A percentile compares a stretch with the other conserved stretches of the same genome.
These are phyloP conservation scores for Epizoanthus scotinus DNA, from an alignment of 92 coral and sea anemone species.

Conservation along the genomic window DNA sequence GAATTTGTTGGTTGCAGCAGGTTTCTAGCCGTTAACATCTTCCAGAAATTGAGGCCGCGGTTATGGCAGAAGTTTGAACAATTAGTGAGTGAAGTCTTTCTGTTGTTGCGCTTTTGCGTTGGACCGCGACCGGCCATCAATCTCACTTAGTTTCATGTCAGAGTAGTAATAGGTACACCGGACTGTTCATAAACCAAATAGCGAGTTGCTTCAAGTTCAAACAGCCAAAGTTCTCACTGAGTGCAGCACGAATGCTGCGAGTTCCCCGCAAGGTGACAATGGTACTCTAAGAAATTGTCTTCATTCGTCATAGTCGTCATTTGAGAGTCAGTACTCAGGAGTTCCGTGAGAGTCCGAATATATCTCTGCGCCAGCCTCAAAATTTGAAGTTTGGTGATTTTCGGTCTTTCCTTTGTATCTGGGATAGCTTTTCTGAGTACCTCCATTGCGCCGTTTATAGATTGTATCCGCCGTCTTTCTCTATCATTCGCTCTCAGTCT, in stretches of 20 bases:
- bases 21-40: background rate
- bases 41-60: background rate
- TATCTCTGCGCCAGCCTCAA: constrained; percentile 90
- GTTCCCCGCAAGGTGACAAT: background rate
- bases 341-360: constrained; percentile 70
- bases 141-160: background rate
- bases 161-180: background rate
- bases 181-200: constrained; percentile 6
- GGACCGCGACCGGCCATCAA: background rate
- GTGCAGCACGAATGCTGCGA: constrained; percentile 17
- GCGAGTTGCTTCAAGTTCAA: too few relatives aligned
- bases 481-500: constrained; percentile 91
- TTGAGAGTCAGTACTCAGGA: constrained; percentile 48
- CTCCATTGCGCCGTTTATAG: constrained; percentile 92
- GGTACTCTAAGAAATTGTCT: constrained; percentile 9
- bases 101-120: background rate
- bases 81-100: too few relatives aligned
- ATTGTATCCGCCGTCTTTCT: constrained; percentile 85
- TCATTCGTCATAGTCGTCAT: constrained; percentile 18
- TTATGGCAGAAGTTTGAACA: too few relatives aligned
- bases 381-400: constrained; percentile 87
- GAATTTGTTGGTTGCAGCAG: background rate
- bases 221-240: background rate
- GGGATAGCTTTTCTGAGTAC: constrained; percentile 89
- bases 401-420: constrained; percentile 76